Conservation (phyloP, 2,797 vertebrate species). For the Mus minutoides region DNA sequence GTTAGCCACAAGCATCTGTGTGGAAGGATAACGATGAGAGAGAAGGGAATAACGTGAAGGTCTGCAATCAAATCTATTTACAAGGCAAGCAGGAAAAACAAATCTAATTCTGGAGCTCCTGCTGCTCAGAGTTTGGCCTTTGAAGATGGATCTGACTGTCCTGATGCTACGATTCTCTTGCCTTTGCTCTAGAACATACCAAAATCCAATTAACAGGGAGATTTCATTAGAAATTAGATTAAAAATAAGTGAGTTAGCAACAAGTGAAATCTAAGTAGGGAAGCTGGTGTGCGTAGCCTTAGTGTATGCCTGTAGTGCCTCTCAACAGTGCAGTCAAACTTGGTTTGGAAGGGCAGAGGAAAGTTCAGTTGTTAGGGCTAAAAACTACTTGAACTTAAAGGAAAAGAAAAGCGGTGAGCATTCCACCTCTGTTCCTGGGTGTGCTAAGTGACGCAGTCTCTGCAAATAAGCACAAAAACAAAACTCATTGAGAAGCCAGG, state of each 20-base stretch:
- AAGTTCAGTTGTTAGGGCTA: background rate
- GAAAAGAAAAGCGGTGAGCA: slow-evolving; percentile 36
- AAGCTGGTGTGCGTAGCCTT: background rate
- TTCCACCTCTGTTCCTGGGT: background rate
- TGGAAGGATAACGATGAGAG: slow-evolving; percentile 52
- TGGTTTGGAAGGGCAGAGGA: slow-evolving; percentile 1
- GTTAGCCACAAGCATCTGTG: slow-evolving; percentile 58
- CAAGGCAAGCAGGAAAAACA: slow-evolving; percentile 40
- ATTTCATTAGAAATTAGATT: slow-evolving; percentile 51
- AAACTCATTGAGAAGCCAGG: slow-evolving; percentile 38
- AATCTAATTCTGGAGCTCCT: slow-evolving; percentile 61
- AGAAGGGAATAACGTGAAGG: slow-evolving; percentile 51
- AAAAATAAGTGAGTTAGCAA: slow-evolving; percentile 55
- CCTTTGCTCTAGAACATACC: slow-evolving; percentile 42
- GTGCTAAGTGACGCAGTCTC: background rate
- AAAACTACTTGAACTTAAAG: background rate
- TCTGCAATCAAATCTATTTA: slow-evolving; percentile 67
- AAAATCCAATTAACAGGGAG: slow-evolving; percentile 55
- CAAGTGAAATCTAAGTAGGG: slow-evolving; percentile 28
- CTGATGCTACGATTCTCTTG: slow-evolving; percentile 43
- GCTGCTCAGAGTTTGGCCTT: slow-evolving; percentile 23
- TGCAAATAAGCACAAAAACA: background rate
- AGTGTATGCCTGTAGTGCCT: background rate
- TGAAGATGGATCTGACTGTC: slow-evolving; percentile 28
- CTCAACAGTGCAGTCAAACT: too few species aligned